These are phyloP conservation scores for Perca schrenkii DNA, from an alignment of 2,113 vertebrate species.

Conservation along the genomic window DNA sequence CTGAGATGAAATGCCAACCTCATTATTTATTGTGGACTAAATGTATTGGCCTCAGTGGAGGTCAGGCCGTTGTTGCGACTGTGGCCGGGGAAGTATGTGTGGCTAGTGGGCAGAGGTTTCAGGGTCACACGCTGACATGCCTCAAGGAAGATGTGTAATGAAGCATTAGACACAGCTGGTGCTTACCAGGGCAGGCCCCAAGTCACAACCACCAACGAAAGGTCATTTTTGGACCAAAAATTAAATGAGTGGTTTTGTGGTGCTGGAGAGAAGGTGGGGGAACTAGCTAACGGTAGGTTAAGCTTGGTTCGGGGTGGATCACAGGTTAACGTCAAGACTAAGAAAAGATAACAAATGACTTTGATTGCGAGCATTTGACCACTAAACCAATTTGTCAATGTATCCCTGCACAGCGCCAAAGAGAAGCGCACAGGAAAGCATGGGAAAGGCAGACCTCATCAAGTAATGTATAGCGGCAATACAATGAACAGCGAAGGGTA, in stretches of 20 bases:
- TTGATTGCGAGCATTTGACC: constrained; percentile 59
- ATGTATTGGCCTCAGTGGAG: constrained; percentile 51
- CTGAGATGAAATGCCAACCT: constrained; percentile 6
- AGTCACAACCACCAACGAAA: constrained; percentile 75
- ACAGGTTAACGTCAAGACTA: constrained; percentile 41
- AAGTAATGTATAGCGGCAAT: constrained; percentile 77
- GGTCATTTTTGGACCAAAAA: constrained; percentile 77
- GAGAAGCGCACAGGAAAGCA: constrained; percentile 60
- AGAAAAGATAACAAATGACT: constrained; percentile 69
- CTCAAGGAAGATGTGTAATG: constrained; percentile 82
- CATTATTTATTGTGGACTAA: constrained; percentile 47
- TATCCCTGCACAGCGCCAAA: constrained; percentile 44
- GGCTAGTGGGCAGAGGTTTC: constrained; percentile 74
- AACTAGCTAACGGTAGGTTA: constrained; percentile 17
- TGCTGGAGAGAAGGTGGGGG: background rate
- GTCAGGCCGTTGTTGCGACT: constrained; percentile 60
- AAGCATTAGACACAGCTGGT: constrained; percentile 85
- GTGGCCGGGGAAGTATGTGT: constrained; percentile 55
- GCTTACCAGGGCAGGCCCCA: constrained; percentile 75
- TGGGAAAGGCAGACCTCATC: constrained; percentile 76
- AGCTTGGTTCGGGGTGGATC: constrained; percentile 45
- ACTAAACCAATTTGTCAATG: constrained; percentile 66
- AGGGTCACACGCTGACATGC: constrained; percentile 77
- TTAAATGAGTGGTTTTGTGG: constrained; percentile 49
- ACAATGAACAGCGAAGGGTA: constrained; percentile 81